Conservation (phyloP, 2,888 invertebrate genomes). For the Philonicus albiceps region DNA sequence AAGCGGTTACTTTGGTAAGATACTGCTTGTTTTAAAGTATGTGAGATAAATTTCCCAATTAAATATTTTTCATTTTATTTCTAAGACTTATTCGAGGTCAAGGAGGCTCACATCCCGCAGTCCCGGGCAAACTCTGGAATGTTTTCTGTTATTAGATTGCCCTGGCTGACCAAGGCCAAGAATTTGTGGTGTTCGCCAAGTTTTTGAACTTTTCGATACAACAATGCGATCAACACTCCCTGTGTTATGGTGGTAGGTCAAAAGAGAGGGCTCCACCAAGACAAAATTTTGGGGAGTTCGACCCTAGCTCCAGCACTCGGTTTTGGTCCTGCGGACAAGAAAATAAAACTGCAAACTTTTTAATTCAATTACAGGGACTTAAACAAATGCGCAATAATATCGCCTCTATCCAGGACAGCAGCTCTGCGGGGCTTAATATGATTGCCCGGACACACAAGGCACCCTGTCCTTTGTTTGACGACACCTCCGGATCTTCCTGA, state of each 20-base stretch:
- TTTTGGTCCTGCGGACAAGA: not conserved
- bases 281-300: not conserved
- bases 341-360: slow-evolving; percentile 14
- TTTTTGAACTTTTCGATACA: not conserved
- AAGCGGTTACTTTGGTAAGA: not conserved
- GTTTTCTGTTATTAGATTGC: not conserved
- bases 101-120: not conserved
- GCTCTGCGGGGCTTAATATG: not conserved
- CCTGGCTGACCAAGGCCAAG: not conserved
- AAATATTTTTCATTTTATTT: not conserved
- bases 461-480: not conserved
- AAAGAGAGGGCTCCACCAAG: not conserved
- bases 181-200: not conserved
- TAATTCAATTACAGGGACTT: slow-evolving; percentile 22
- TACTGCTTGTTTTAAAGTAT: not conserved
- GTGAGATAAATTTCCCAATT: not conserved
- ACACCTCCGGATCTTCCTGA: not conserved
- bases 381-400: slow-evolving; percentile 4
- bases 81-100: not conserved
- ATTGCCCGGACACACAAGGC: not conserved
- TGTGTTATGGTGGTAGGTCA: not conserved
- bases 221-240: not conserved
- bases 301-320: no score
- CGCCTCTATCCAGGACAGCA: not conserved
- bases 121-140: not conserved